phyloP scores from a whole-genome alignment of 2,797 vertebrate genomes.

The Acanthurus leucopareius region DNA sequence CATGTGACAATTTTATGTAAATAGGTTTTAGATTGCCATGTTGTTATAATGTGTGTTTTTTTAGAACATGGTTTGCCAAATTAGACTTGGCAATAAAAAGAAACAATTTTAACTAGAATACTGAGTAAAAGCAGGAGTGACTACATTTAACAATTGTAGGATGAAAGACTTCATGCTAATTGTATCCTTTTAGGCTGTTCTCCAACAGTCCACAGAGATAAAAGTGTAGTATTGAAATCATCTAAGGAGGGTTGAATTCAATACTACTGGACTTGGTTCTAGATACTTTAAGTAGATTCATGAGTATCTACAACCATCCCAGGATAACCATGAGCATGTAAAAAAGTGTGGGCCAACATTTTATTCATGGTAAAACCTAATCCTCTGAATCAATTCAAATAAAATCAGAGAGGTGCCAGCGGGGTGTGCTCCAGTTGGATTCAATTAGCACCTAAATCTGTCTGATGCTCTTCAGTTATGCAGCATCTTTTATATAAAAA shows the following conservation, averaged over 20 bases:
- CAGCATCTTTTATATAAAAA: slow-evolving; percentile 15
- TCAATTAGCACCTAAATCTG: slow-evolving; percentile 20
- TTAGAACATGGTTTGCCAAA: slow-evolving; percentile 8
- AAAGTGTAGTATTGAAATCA: neutral
- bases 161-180: neutral
- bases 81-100: neutral
- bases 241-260: no score
- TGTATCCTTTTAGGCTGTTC: neutral
- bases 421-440: neutral
- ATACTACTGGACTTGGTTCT: no score
- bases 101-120: slow-evolving; percentile 15
- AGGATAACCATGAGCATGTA: no score
- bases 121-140: neutral
- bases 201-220: slow-evolving; percentile 3
- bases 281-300: no score
- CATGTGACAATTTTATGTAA: neutral
- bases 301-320: no score
- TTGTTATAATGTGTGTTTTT: neutral
- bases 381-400: slow-evolving; percentile 13
- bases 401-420: neutral
- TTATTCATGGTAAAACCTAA: slow-evolving; percentile 3
- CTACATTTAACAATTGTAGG: slow-evolving; percentile 6
- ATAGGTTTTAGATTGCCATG: neutral
- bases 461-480: slow-evolving; percentile 29
- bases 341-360: neutral